Base-by-base conservation (phyloP, 2,888 invertebrate genomes). In the Muscina levida region DNA sequence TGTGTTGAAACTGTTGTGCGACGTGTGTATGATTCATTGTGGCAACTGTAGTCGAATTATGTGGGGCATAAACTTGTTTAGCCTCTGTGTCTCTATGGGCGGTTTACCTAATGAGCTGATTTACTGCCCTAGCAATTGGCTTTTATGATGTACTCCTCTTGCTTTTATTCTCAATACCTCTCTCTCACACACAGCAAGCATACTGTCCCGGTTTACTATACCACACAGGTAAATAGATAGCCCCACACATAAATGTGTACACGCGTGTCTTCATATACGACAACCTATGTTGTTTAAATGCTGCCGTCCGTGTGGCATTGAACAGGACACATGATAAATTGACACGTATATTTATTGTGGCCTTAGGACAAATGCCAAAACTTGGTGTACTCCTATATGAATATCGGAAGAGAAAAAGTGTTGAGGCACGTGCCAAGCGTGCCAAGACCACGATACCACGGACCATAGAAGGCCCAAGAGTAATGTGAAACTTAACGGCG, bases 31-130 rank as follows among this genome's bases (percentile, higher is more conserved):
- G 59, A 67, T 48, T 82, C 67, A 72, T 51, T 65, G 72, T 73
- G 53, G 15, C 53, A 22, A 74, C 46, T 22, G 15, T 13, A 11
- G 65, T 24, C 22, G 19, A 56, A 39, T 19, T 59, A 8, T 15
- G 2, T 31, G 51, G 37, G 67, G 31, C 19, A 31, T 31, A 11
- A 31, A 51, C 15, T 51, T 39, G 51, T 26, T 51, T 17, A 44
- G 42, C 39, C 22, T 42, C 57, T 3, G 46, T 70, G 56, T 72
- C 72, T 81, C 67, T 73, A 75, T 67, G 74, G 71, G 81, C 83
- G 74, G 68, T 82, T 77, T 73, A 79, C 85, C 88, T 87, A 87
- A 88, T 87, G 88, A 87, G 87, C 85, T 88, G 87, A 87, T 88
- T 88, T 88, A 87, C 87, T 85, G 84, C 85, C 88, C 83, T 79